A percentile compares a stretch with the other conserved stretches of the same genome.
Conservation (phyloP, 64 coral and sea anemone species). For the Anthopleura sola region DNA sequence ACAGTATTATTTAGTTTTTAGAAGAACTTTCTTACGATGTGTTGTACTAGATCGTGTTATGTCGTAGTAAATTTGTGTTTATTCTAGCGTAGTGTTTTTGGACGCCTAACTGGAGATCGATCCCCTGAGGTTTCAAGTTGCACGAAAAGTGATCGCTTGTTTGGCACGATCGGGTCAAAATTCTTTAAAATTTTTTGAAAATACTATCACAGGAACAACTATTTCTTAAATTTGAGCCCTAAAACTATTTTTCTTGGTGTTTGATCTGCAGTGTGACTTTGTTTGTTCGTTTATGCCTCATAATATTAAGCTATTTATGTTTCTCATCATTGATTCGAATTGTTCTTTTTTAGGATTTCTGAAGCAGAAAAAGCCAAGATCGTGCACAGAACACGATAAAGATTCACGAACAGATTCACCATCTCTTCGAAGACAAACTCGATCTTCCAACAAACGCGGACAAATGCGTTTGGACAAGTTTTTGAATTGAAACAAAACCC, state of each 20-base stretch:
- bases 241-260: no score
- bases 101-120: not conserved
- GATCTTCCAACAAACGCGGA: not conserved
- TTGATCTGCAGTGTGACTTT: not conserved
- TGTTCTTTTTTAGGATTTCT: slow-evolving; percentile 1
- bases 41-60: not conserved
- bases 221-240: no score
- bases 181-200: not conserved
- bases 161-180: not conserved
- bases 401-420: not conserved
- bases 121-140: not conserved
- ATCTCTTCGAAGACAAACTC: not conserved
- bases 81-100: slow-evolving; percentile 8
- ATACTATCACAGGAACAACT: not conserved
- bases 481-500: slow-evolving; percentile 1
- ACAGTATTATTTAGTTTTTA: not conserved
- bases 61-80: not conserved
- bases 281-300: not conserved
- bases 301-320: not conserved
- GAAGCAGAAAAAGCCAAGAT: slow-evolving; percentile 1
- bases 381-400: not conserved
- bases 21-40: not conserved
- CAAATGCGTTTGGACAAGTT: slow-evolving; percentile 33
- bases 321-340: not conserved
- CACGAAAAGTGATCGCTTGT: not conserved